Evolutionary conservation across 2,113 vertebrate genomes (phyloP).

Genomic region (Boulengeromyrus knoepffleri): DNA sequence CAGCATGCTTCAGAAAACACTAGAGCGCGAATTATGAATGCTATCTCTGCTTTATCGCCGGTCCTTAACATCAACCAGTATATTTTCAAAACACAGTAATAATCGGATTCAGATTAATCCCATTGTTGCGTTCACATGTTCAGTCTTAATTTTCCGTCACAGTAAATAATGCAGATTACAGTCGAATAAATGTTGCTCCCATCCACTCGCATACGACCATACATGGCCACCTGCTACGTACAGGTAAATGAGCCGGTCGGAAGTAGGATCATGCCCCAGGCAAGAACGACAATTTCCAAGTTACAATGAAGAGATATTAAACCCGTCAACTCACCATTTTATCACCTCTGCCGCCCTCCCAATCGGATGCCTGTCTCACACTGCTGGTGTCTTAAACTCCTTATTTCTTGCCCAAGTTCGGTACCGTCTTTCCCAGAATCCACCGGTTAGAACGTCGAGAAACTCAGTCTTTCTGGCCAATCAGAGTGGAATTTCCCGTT

Average conservation of each 20-base stretch:
- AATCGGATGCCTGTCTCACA: neutral
- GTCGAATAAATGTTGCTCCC: neutral
- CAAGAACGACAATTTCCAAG: neutral
- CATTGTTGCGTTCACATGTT: neutral
- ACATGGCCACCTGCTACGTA: neutral
- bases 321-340: slow-evolving; percentile 44
- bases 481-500: slow-evolving; percentile 21
- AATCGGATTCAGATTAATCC: neutral
- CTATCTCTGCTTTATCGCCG: neutral
- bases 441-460: neutral
- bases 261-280: neutral
- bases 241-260: neutral
- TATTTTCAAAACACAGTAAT: neutral
- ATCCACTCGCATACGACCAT: neutral
- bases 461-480: slow-evolving; percentile 24
- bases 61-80: neutral
- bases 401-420: neutral
- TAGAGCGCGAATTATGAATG: neutral
- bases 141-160: neutral
- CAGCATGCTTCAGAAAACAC: neutral
- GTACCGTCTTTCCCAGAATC: slow-evolving; percentile 27
- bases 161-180: neutral
- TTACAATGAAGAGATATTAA: neutral
- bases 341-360: neutral
- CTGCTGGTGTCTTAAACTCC: neutral